Percentiles rank a stretch among this genome's conserved stretches.
phyloP scores from a whole-genome alignment of 2,797 vertebrate genomes.

The Triplophysa yarkandensis region DNA sequence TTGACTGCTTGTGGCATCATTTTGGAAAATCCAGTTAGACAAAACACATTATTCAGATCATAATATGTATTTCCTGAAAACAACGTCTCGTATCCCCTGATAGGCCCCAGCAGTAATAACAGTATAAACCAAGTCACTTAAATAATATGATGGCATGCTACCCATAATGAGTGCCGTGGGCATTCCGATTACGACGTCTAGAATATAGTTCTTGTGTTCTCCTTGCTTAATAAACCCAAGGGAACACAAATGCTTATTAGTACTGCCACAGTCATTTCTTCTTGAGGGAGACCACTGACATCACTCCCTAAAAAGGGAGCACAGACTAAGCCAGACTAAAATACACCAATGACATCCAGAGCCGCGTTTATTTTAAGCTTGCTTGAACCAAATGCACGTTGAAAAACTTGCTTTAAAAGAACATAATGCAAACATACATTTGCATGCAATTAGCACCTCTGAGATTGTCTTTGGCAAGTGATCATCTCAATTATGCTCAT shows the following conservation, averaged over 20 bases:
- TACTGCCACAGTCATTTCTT: conserved; percentile 40
- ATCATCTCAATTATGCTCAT: conserved; percentile 29
- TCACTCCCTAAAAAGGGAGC: conserved; percentile 28
- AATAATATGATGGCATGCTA: conserved; percentile 26
- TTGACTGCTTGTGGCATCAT: neutral
- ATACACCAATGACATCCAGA: neutral
- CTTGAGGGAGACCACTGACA: conserved; percentile 45
- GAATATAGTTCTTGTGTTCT: conserved; percentile 40
- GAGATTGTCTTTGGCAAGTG: conserved; percentile 13
- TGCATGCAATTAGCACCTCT: neutral
- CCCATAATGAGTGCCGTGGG: conserved; percentile 22
- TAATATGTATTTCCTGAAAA: conserved; percentile 10
- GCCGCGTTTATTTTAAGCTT: neutral
- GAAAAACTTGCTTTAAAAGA: neutral
- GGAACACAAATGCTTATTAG: conserved; percentile 49
- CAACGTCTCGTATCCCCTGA: neutral
- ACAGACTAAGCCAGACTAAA: conserved; percentile 5
- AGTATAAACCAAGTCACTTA: conserved; percentile 14
- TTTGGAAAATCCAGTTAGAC: neutral
- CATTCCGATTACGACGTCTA: conserved; percentile 37
- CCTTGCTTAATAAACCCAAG: conserved; percentile 44
- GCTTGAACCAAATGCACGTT: neutral
- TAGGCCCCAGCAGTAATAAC: conserved; percentile 7
- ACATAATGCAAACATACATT: neutral
- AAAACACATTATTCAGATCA: too few relatives aligned